Evolutionary conservation across 2,113 vertebrate species (phyloP), one percentile per base, ranked within the genome.

Genomic region (Gila orcuttii): DNA sequence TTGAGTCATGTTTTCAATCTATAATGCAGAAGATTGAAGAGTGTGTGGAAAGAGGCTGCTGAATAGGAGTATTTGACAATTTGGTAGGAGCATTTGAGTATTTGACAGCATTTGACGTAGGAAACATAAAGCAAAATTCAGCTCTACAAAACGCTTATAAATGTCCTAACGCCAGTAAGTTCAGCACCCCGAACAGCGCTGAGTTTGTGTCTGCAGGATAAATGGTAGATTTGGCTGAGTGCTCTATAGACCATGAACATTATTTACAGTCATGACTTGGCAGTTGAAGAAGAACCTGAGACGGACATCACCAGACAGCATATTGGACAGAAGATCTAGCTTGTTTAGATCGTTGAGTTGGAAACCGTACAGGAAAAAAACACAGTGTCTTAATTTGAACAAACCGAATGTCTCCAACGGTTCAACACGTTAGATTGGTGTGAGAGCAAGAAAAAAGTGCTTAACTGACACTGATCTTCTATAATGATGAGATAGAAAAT

Each of bases 121-220:
- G 15, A 64, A 11, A 25, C 13, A 21, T 57, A 2, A 57, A 21
- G 6, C 55, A 23, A 57, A 57, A 57, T 21, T 23, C 55, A 8
- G 19, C 55, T 57, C 55, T 7, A 39, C 47, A 52, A 50, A 28
- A 47, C n/a, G 23, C 23, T 50, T 75, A 13, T 73, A 31, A 73
- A 21, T 31, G 31, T 79, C 23, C 19, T n/a, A 42, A 79, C 39
- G 82, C n/a, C 69, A 69, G 74, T 62, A 31, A 66, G 84, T 91
- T 91, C 89, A 91, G 90, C 88, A 91, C 90, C 88, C 85, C 89
- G 90, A 91, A 90, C 90, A 91, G 89, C 89, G 81, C 88, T 87
- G 45, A 59, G 83, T 59, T 33, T 77, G 39, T 50, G 78, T 76
- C 87, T 86, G 47, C 31, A 68, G 75, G 52, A 84, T n/a, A 66